phyloP scores from a whole-genome alignment of 1,140 invertebrate genomes.

The Chymomyza costata region DNA sequence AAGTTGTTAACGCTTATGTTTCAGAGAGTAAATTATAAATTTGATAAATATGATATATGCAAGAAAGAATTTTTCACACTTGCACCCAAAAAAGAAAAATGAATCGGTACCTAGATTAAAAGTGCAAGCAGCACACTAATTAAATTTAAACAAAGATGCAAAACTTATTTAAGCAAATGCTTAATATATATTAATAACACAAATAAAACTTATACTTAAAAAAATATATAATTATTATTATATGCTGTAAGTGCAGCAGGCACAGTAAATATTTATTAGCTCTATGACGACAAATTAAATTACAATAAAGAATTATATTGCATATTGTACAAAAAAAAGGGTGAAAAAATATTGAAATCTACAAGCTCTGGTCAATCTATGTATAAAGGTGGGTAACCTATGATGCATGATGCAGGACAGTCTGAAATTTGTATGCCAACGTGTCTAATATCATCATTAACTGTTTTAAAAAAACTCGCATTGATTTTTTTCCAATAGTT shows the following conservation, averaged over 20 bases:
- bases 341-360: too few species aligned
- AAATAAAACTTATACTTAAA: too few species aligned
- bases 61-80: too few species aligned
- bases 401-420: too few species aligned
- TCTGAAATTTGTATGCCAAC: too few species aligned
- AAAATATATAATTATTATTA: slow-evolving; percentile 49
- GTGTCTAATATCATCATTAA: too few species aligned
- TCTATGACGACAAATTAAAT: slow-evolving; percentile 50
- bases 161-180: too few species aligned
- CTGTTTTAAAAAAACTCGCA: too few species aligned
- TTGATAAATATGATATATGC: slow-evolving; percentile 44
- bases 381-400: too few species aligned
- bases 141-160: slow-evolving; percentile 19
- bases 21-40: slow-evolving; percentile 59
- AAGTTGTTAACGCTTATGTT: slow-evolving; percentile 72
- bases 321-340: slow-evolving; percentile 52
- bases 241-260: slow-evolving; percentile 41
- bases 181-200: too few species aligned
- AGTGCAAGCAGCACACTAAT: slow-evolving; percentile 5
- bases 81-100: slow-evolving; percentile 5
- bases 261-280: slow-evolving; percentile 35
- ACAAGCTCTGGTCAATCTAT: too few species aligned
- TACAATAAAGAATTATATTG: slow-evolving; percentile 72
- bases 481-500: too few species aligned
- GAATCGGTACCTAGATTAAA: slow-evolving; percentile 51